Percentiles rank a stretch among this genome's conserved stretches.
Evolutionary conservation across 1,140 invertebrate species (phyloP).

Genomic region (Magallana gigas): DNA sequence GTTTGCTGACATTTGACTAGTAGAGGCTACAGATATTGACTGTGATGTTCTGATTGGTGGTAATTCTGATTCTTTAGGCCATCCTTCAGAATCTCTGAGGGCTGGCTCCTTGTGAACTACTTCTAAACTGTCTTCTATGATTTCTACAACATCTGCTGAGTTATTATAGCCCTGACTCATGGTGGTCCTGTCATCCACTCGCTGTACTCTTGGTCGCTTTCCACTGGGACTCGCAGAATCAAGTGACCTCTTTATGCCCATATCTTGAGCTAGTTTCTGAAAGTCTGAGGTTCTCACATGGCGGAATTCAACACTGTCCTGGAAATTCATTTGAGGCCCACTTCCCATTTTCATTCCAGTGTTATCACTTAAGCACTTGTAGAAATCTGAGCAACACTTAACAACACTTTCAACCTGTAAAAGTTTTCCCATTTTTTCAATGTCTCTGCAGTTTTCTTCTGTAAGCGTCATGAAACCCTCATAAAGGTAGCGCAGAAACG

Average conservation of each 20-base stretch:
- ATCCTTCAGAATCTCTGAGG: slow-evolving; percentile 40
- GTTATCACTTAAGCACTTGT: slow-evolving; percentile 42
- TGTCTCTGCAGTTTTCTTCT: slow-evolving; percentile 48
- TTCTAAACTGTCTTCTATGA: slow-evolving; percentile 51
- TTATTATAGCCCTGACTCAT: slow-evolving; percentile 43
- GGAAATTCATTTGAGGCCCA: slow-evolving; percentile 45
- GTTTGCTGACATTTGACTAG: slow-evolving; percentile 1
- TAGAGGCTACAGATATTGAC: slow-evolving; percentile 40
- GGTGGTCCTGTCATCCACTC: slow-evolving; percentile 42
- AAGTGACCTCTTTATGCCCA: slow-evolving; percentile 16
- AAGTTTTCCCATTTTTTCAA: slow-evolving; percentile 50
- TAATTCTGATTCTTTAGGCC: slow-evolving; percentile 41
- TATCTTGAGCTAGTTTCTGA: slow-evolving; percentile 44
- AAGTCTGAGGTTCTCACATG: slow-evolving; percentile 45
- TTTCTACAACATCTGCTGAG: slow-evolving; percentile 41
- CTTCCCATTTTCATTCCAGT: slow-evolving; percentile 26
- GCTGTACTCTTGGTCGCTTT: slow-evolving; percentile 44
- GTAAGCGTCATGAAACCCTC: slow-evolving; percentile 51
- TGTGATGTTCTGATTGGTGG: slow-evolving; percentile 32
- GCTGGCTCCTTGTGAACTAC: slow-evolving; percentile 47
- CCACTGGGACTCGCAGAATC: slow-evolving; percentile 48
- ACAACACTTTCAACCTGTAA: slow-evolving; percentile 52
- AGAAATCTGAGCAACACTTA: slow-evolving; percentile 52
- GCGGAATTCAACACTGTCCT: slow-evolving; percentile 47
- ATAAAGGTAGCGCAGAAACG: slow-evolving; percentile 50